These are phyloP conservation scores for Nasonia vitripennis DNA, from an alignment of 1,140 invertebrate species.

Conservation along the genomic window DNA sequence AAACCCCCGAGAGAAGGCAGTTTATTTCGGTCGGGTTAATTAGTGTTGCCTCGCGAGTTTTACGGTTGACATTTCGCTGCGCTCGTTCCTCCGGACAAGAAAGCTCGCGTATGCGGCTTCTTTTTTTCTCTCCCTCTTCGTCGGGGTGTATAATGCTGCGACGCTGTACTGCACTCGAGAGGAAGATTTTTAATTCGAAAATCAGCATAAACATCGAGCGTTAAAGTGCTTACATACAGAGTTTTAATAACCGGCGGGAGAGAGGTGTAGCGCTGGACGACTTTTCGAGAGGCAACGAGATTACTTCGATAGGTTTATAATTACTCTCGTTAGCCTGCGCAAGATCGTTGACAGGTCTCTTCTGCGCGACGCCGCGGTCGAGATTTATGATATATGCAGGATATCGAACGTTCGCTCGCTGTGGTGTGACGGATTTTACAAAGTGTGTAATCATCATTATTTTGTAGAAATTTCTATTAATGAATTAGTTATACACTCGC, in stretches of 20 bases:
- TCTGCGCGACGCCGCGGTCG: background rate
- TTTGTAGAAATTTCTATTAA: no score
- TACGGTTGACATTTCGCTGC: slow-evolving; percentile 73
- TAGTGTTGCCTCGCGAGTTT: slow-evolving; percentile 75
- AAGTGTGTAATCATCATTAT: no score
- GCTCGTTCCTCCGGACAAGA: slow-evolving; percentile 55
- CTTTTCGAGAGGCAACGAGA: background rate
- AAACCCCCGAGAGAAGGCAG: slow-evolving; percentile 62
- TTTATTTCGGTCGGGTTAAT: slow-evolving; percentile 75
- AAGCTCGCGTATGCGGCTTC: slow-evolving; percentile 41
- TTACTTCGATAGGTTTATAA: background rate
- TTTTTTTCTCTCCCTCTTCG: background rate
- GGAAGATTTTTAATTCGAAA: slow-evolving; percentile 46
- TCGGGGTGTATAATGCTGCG: background rate
- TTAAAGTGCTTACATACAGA: slow-evolving; percentile 1
- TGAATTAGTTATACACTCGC: background rate
- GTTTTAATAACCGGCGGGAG: slow-evolving; percentile 3
- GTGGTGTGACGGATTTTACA: no score
- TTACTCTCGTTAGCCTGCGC: slow-evolving; percentile 2
- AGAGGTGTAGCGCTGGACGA: background rate
- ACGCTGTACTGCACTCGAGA: background rate
- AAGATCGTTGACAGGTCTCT: slow-evolving; percentile 9
- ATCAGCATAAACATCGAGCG: slow-evolving; percentile 38
- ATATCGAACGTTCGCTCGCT: no score
- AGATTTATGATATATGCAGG: slow-evolving; percentile 22